Conservation (phyloP, 23 tunicate genomes). For the Styela plicata region DNA sequence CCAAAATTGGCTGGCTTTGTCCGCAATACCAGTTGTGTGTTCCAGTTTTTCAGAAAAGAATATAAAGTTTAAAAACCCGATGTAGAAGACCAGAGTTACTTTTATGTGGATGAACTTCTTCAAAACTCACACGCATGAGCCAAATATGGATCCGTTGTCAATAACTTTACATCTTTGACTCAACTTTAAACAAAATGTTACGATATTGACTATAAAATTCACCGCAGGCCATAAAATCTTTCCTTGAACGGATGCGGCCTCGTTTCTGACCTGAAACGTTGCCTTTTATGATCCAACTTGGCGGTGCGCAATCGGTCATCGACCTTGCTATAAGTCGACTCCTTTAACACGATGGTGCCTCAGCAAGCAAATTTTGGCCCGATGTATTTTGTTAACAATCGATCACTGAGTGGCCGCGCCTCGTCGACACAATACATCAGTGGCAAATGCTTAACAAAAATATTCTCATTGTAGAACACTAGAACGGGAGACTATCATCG, state of each 20-base stretch:
- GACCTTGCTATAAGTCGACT: neutral
- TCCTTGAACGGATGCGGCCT: neutral
- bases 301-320: neutral
- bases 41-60: neutral
- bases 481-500: neutral
- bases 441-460: neutral
- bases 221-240: neutral
- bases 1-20: too few relatives aligned
- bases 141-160: neutral
- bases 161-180: neutral
- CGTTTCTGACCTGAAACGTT: neutral
- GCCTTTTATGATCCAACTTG: neutral
- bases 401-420: neutral
- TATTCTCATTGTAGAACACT: neutral
- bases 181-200: too few relatives aligned
- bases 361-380: neutral
- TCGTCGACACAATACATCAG: neutral
- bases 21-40: neutral
- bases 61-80: neutral
- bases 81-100: too few relatives aligned
- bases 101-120: too few relatives aligned
- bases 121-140: too few relatives aligned
- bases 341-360: too few relatives aligned
- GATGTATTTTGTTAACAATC: neutral
- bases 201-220: neutral